These are phyloP conservation scores for Anisognathus igniventris DNA, from an alignment of 2,797 vertebrate genomes.

Conservation along the genomic window DNA sequence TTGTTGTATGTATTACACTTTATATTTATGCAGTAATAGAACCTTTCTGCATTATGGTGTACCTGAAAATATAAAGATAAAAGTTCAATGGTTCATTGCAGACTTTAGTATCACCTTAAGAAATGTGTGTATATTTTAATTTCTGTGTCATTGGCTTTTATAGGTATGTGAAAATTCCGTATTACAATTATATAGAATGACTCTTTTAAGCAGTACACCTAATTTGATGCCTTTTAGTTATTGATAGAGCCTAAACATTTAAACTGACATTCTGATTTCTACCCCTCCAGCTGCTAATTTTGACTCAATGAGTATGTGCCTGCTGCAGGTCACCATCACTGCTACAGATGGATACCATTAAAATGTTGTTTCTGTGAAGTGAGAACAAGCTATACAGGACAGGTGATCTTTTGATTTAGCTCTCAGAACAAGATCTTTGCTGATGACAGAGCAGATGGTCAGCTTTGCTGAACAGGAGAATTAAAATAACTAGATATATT, in stretches of 20 bases:
- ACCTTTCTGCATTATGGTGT: not conserved
- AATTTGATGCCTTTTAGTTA: not conserved
- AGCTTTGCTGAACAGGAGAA: conserved; percentile 7
- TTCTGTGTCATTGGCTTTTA: not conserved
- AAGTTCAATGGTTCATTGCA: not conserved
- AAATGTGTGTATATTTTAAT: not conserved
- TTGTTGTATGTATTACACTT: not conserved
- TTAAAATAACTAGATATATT: conserved; percentile 26
- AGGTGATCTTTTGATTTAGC: conserved; percentile 34
- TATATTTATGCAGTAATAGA: not conserved
- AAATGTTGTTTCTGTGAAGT: not conserved
- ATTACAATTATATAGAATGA: not conserved
- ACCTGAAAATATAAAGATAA: not conserved
- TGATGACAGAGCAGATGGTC: conserved; percentile 43
- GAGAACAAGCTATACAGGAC: not conserved
- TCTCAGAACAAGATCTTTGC: conserved; percentile 22
- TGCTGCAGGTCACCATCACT: conserved; percentile 16
- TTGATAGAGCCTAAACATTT: not conserved
- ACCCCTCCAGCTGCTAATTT: not conserved
- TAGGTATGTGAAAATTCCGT: not conserved
- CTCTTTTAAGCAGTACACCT: not conserved
- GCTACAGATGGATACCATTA: conserved; percentile 34
- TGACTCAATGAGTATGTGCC: not conserved
- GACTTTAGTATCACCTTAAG: not conserved
- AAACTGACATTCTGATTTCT: not conserved